Evolutionary conservation across 2,797 vertebrate species (phyloP).

Genomic region (Buceros bicornis): DNA sequence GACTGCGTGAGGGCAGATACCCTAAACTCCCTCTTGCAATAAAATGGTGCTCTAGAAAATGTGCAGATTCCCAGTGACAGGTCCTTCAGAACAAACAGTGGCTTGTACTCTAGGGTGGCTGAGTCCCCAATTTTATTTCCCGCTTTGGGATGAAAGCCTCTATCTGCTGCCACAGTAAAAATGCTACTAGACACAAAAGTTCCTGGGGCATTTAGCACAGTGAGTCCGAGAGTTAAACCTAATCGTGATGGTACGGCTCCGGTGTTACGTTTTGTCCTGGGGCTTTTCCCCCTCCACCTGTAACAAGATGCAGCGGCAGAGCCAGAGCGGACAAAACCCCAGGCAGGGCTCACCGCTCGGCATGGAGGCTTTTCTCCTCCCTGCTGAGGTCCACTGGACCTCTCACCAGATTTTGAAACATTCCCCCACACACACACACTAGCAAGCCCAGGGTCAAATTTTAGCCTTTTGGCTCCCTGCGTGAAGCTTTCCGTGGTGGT

Average conservation of each 20-base stretch:
- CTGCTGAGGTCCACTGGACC: not conserved
- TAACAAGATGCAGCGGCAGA: not conserved
- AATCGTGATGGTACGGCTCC: not conserved
- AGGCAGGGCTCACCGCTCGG: not conserved
- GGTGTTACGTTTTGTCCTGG: not conserved
- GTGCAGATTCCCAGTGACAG: not conserved
- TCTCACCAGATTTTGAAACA: not conserved
- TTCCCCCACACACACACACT: accelerated
- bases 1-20: not conserved
- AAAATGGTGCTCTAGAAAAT: not conserved
- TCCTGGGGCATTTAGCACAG: accelerated
- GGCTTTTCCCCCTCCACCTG: not conserved
- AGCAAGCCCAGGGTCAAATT: not conserved
- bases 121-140: not conserved
- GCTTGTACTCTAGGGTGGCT: not conserved
- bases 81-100: not conserved
- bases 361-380: not conserved
- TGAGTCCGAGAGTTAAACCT: not conserved
- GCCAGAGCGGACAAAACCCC: not conserved
- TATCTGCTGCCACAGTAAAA: not conserved
- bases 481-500: not conserved
- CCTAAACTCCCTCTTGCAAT: not conserved
- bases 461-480: not conserved
- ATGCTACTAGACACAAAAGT: not conserved
- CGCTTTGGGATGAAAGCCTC: not conserved